A percentile compares a stretch with the other conserved stretches of the same genome.
phyloP scores from a whole-genome alignment of 2,888 invertebrate genomes.

The Synanthedon vespiformis region DNA sequence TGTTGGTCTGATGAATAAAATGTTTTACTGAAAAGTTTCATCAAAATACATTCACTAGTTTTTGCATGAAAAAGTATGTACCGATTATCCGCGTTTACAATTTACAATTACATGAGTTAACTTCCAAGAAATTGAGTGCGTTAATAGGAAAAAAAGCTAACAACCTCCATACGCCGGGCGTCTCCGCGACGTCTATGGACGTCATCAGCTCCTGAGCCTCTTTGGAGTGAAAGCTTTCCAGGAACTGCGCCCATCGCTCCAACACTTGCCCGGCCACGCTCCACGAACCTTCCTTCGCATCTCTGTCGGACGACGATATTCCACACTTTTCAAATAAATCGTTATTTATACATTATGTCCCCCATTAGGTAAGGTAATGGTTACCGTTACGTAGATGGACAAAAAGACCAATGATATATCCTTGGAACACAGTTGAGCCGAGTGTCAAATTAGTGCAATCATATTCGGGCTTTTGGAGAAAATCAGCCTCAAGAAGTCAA shows the following conservation, averaged over 20 bases:
- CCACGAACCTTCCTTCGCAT: conserved; percentile 37
- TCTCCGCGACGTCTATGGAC: conserved; percentile 15
- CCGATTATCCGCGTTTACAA: too few species aligned
- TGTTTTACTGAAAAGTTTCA: too few species aligned
- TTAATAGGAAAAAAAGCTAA: conserved; percentile 12
- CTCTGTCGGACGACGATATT: not conserved
- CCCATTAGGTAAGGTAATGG: not conserved
- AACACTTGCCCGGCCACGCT: conserved; percentile 44
- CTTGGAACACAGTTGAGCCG: too few species aligned
- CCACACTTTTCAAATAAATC: not conserved
- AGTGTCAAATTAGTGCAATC: too few species aligned
- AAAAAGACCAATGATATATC: too few species aligned
- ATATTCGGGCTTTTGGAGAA: too few species aligned
- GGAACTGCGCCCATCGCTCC: conserved; percentile 56
- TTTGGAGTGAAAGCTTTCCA: conserved; percentile 53
- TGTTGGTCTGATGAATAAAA: too few species aligned
- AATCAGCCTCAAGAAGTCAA: too few species aligned
- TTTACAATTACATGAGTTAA: too few species aligned
- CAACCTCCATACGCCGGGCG: conserved; percentile 39
- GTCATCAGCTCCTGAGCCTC: conserved; percentile 35
- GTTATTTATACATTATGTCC: not conserved
- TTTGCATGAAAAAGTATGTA: too few species aligned
- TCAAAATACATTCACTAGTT: too few species aligned
- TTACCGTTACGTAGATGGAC: not conserved
- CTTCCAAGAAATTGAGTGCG: too few species aligned